Evolutionary conservation across 2,888 invertebrate genomes (phyloP).

Genomic region (Rhagophthalmus giganteus): DNA sequence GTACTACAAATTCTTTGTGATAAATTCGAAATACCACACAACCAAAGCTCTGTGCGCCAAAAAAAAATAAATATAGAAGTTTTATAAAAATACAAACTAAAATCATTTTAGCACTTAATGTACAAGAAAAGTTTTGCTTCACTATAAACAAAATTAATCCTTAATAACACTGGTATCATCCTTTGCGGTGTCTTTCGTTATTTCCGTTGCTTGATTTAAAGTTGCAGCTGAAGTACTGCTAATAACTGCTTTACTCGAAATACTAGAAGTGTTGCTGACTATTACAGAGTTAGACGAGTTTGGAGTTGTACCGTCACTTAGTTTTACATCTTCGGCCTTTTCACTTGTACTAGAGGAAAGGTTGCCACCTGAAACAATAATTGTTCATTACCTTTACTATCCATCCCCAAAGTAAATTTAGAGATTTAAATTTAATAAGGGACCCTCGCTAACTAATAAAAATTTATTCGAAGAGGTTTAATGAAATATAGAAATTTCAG

Average conservation of each 20-base stretch:
- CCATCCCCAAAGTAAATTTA: background rate
- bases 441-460: too few relatives aligned
- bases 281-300: slow-evolving; percentile 35
- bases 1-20: slow-evolving; percentile 1
- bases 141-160: slow-evolving; percentile 40
- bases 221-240: slow-evolving; percentile 27
- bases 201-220: slow-evolving; percentile 38
- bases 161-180: slow-evolving; percentile 49
- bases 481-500: too few relatives aligned
- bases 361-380: slow-evolving; percentile 14
- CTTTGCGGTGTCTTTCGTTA: slow-evolving; percentile 46
- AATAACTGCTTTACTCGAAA: slow-evolving; percentile 29
- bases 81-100: slow-evolving; percentile 27
- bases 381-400: background rate
- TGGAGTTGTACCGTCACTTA: slow-evolving; percentile 41
- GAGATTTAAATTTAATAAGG: too few relatives aligned
- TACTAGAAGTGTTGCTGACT: slow-evolving; percentile 31
- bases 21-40: slow-evolving; percentile 18
- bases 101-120: slow-evolving; percentile 35
- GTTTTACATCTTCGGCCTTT: slow-evolving; percentile 50
- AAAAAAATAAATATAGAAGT: slow-evolving; percentile 21
- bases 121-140: slow-evolving; percentile 23
- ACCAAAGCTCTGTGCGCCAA: slow-evolving; percentile 24
- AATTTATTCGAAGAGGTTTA: too few relatives aligned
- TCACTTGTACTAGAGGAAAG: slow-evolving; percentile 45